These are phyloP conservation scores for Drusus annulatus DNA, from an alignment of 1,140 invertebrate species.

Conservation along the genomic window DNA sequence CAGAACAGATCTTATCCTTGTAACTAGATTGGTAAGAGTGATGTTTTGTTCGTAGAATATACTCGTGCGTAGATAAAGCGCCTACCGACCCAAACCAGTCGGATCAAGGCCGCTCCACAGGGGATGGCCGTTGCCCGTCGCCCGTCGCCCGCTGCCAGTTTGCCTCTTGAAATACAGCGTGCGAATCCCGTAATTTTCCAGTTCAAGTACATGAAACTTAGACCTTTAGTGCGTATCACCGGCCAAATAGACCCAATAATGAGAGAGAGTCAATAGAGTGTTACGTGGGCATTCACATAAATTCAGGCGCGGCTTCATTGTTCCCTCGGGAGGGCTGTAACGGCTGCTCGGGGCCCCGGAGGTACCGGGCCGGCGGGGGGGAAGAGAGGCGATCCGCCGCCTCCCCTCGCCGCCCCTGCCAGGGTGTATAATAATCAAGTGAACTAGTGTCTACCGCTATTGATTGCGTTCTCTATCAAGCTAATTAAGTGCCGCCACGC, in stretches of 20 bases:
- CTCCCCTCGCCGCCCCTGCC: not conserved
- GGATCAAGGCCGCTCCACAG: no score
- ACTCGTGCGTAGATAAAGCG: no score
- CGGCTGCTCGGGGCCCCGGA: not conserved
- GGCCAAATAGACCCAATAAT: slow-evolving; percentile 53
- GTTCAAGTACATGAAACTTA: no score
- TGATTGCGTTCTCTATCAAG: slow-evolving; percentile 27
- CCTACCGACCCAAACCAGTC: no score
- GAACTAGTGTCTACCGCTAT: slow-evolving; percentile 31
- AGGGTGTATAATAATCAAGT: slow-evolving; percentile 37
- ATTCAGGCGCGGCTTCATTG: slow-evolving; percentile 52
- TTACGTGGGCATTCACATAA: slow-evolving; percentile 48
- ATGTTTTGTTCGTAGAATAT: no score
- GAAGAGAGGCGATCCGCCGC: not conserved
- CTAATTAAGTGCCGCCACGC: slow-evolving; percentile 33
- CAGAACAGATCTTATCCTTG: no score
- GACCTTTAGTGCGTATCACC: not conserved
- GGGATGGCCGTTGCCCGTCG: no score
- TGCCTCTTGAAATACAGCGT: no score
- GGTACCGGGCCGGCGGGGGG: no score
- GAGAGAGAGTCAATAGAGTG: slow-evolving; percentile 53
- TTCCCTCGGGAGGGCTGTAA: slow-evolving; percentile 34
- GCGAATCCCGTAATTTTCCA: no score
- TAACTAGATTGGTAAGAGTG: no score
- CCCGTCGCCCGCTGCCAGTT: no score